phyloP scores from a whole-genome alignment of 2,113 vertebrate genomes.

The Hirundichthys speculiger region DNA sequence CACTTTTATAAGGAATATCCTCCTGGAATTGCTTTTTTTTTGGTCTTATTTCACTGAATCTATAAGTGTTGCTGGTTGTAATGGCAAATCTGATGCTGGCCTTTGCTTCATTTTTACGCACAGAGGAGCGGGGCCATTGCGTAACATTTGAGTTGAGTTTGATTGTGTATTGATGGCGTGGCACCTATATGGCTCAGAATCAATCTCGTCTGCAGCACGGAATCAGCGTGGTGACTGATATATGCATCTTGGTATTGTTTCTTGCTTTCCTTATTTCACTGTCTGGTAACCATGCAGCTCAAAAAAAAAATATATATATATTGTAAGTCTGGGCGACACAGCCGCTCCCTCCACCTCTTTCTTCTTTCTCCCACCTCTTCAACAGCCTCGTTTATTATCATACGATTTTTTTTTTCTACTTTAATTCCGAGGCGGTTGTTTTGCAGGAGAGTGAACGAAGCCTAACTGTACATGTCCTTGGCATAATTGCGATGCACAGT shows the following conservation, averaged over 20 bases:
- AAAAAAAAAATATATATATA: no score
- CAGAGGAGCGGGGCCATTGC: slow-evolving; percentile 78
- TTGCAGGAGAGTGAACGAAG: slow-evolving; percentile 95
- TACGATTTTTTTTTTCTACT: slow-evolving; percentile 81
- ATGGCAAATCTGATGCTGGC: no score
- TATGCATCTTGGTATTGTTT: slow-evolving; percentile 71
- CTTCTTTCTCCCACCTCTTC: slow-evolving; percentile 39
- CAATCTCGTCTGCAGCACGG: slow-evolving; percentile 79
- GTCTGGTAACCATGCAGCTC: slow-evolving; percentile 67
- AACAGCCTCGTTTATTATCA: slow-evolving; percentile 85
- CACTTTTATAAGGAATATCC: slow-evolving; percentile 37
- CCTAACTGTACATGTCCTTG: slow-evolving; percentile 96
- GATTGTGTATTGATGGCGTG: slow-evolving; percentile 85
- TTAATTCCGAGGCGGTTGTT: slow-evolving; percentile 91
- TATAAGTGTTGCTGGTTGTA: no score
- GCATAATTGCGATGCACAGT: slow-evolving; percentile 96
- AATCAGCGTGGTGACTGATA: slow-evolving; percentile 81
- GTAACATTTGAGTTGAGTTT: slow-evolving; percentile 83
- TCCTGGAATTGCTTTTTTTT: slow-evolving; percentile 1
- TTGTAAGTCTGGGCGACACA: slow-evolving; percentile 48
- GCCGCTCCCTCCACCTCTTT: neutral
- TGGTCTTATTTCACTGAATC: slow-evolving; percentile 25
- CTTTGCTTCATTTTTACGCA: slow-evolving; percentile 64
- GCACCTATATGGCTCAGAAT: slow-evolving; percentile 79
- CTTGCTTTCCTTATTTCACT: slow-evolving; percentile 78